These are phyloP conservation scores for Phyllotreta cruciferae DNA, from an alignment of 2,888 invertebrate species.

Conservation along the genomic window DNA sequence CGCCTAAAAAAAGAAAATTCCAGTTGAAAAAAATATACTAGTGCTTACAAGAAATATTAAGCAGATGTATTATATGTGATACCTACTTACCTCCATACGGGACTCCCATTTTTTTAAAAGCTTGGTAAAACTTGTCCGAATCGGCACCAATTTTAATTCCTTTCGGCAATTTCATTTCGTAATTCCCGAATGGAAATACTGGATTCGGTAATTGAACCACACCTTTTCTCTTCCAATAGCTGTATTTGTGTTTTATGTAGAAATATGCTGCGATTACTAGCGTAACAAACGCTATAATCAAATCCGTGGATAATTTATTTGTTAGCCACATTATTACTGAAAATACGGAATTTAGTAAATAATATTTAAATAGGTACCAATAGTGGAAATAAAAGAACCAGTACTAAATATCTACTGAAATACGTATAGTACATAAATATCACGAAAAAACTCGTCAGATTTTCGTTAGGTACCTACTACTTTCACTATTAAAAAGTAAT, in stretches of 20 bases:
- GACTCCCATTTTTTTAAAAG: slow-evolving; percentile 26
- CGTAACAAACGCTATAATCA: neutral
- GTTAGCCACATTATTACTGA: slow-evolving; percentile 3
- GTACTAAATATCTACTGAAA: no score
- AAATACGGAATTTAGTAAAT: neutral
- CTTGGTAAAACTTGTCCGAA: slow-evolving; percentile 22
- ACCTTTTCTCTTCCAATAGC: slow-evolving; percentile 27
- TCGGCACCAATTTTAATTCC: slow-evolving; percentile 28
- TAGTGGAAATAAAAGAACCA: no score
- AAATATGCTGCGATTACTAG: slow-evolving; percentile 10
- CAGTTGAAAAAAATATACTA: no score
- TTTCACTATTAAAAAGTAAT: no score
- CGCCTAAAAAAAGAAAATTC: no score
- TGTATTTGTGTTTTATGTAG: slow-evolving; percentile 17
- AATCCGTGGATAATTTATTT: neutral
- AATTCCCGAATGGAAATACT: slow-evolving; percentile 24
- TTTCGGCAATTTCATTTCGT: slow-evolving; percentile 16
- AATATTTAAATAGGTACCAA: no score
- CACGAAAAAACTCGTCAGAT: no score
- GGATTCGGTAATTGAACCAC: slow-evolving; percentile 23
- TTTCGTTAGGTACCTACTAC: no score
- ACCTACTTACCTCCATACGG: slow-evolving; percentile 32
- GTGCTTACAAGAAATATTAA: no score
- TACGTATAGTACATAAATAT: no score
- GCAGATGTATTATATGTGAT: no score